Evolutionary conservation across 2,797 vertebrate genomes (phyloP).

Genomic region (Onychomys torridus): DNA sequence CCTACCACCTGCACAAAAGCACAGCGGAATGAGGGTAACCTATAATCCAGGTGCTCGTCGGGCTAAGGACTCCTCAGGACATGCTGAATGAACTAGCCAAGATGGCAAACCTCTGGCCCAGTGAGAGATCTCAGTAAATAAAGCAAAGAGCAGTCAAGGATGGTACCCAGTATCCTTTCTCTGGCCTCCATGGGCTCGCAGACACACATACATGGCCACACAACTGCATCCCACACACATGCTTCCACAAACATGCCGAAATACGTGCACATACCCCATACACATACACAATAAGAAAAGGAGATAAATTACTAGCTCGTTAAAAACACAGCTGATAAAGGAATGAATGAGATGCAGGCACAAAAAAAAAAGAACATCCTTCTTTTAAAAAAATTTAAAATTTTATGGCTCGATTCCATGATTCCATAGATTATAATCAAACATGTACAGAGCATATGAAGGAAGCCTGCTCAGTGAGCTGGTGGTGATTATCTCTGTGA

Average conservation of each 20-base stretch:
- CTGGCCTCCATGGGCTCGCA: background rate
- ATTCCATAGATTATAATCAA: conserved; percentile 18
- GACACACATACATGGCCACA: background rate
- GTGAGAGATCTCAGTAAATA: background rate
- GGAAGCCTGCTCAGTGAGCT: background rate
- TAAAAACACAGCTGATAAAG: background rate
- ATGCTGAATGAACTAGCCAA: background rate
- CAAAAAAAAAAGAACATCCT: background rate
- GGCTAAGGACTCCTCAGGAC: background rate
- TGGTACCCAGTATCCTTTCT: background rate
- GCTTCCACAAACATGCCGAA: background rate
- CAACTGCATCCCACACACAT: background rate
- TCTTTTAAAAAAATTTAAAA: background rate
- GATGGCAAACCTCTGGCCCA: background rate
- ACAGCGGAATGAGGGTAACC: background rate
- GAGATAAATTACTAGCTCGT: background rate
- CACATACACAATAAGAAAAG: background rate
- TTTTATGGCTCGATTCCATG: background rate
- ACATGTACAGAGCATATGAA: no score
- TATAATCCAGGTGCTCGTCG: background rate
- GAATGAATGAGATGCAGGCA: background rate
- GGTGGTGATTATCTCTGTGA: background rate
- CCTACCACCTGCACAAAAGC: background rate
- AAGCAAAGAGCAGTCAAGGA: background rate
- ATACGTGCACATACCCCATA: background rate